Evolutionary conservation across 2,888 invertebrate species (phyloP), one percentile per base, ranked within the genome.

Genomic region (Cephus rjabovi): DNA sequence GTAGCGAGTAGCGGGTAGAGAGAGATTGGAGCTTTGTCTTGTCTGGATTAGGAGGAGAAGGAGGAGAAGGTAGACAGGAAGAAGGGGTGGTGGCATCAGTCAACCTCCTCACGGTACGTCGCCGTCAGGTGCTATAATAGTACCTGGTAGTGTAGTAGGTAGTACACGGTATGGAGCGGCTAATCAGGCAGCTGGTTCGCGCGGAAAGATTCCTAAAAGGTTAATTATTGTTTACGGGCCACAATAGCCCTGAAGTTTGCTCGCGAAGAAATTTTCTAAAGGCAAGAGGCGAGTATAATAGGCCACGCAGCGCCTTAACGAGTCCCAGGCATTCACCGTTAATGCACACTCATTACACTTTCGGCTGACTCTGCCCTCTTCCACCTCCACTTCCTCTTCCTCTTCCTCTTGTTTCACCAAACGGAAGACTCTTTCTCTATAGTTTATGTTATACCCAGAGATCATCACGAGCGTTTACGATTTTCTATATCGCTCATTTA

Each of bases 241-340:
- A 87, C 87, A 88, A 88, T 88, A 83, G 84, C 76, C 75, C 77
- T 68, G 56, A 74, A 79, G 73, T 76, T 76, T 74, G 69, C 35
- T 76, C 69, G 69, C n/a, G 73, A 31, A 69, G 70, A 35, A 76
- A 76, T 79, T 76, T 79, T 79, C 76, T 79, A 76, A 76, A 74
- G 79, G 34, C 76, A 69, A 35, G 33, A 30, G 31, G 75, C 75
- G 40, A 37, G 80, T 82, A 87, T 87, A 87, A 88, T 88, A 85
- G 85, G 83, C 85, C 80, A 80, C 35, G 35, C 79, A 79, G 82
- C 83, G 83, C 80, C 86, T 87, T 86, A 88, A 88, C 87, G 88
- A 88, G 86, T 86, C 82, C 77, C 83, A 83, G 86, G 85, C 85
- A 89, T 89, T 88, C 87, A 88, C 86, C 87, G 86, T 86, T 87